A percentile compares a stretch with the other conserved stretches of the same genome.
Evolutionary conservation across 2,888 invertebrate species (phyloP).

Genomic region (Liodrosophila aerea): DNA sequence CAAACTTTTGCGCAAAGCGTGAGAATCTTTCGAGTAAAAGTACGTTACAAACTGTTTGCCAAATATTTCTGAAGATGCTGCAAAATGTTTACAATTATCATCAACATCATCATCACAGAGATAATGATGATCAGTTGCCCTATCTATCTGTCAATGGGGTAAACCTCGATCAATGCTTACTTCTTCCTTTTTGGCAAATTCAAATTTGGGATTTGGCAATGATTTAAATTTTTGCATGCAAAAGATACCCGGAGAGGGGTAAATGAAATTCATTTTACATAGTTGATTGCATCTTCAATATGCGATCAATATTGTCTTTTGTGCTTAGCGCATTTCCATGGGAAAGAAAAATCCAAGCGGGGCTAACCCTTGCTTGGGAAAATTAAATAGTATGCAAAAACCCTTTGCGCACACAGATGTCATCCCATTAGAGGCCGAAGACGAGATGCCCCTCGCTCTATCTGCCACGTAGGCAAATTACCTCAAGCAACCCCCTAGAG

Average conservation of each 20-base stretch:
- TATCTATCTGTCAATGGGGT: constrained; percentile 31
- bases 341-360: constrained; percentile 71
- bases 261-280: constrained; percentile 74
- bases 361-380: constrained; percentile 70
- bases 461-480: constrained; percentile 77
- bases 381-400: constrained; percentile 80
- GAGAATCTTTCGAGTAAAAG: constrained; percentile 46
- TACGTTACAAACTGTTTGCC: constrained; percentile 42
- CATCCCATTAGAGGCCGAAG: constrained; percentile 67
- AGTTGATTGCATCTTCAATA: constrained; percentile 81
- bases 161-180: constrained; percentile 42
- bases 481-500: constrained; percentile 62
- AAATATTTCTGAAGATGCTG: constrained; percentile 7
- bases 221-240: constrained; percentile 80
- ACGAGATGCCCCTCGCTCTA: constrained; percentile 29
- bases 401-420: constrained; percentile 65
- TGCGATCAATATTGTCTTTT: constrained; percentile 76
- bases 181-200: constrained; percentile 46
- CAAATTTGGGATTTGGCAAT: constrained; percentile 62
- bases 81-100: constrained; percentile 8
- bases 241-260: constrained; percentile 46
- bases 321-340: constrained; percentile 78
- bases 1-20: constrained; percentile 48
- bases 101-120: not conserved
- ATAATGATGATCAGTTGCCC: not conserved